Evolutionary conservation across 1,140 invertebrate genomes (phyloP).

Genomic region (Orchestia grillus): DNA sequence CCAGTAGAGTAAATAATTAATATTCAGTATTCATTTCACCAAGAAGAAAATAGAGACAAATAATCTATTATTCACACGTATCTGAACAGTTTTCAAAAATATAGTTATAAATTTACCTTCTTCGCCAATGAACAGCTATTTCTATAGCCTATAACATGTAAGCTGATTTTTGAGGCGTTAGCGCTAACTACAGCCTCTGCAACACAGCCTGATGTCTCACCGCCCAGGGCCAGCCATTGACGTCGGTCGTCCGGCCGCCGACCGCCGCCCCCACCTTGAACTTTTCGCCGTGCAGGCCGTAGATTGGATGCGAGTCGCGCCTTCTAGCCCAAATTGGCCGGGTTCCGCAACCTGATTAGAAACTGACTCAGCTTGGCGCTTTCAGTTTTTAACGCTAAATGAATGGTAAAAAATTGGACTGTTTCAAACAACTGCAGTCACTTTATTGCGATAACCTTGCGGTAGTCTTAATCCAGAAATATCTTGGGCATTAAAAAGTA

Average conservation of each 20-base stretch:
- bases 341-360: not conserved
- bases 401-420: no score
- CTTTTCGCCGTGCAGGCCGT: not conserved
- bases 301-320: not conserved
- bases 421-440: no score
- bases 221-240: constrained; percentile 3
- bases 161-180: not conserved
- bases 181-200: not conserved
- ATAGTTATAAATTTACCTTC: not conserved
- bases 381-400: no score
- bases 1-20: no score
- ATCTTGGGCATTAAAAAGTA: no score
- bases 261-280: not conserved
- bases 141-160: not conserved
- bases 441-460: no score
- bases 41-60: no score
- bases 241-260: not conserved
- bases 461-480: no score
- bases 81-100: not conserved
- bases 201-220: not conserved
- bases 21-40: no score
- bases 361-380: not conserved
- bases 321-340: not conserved
- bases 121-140: not conserved
- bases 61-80: no score